These are phyloP conservation scores for Drosophila ananassae DNA, from an alignment of 1,140 invertebrate species.

Conservation along the genomic window DNA sequence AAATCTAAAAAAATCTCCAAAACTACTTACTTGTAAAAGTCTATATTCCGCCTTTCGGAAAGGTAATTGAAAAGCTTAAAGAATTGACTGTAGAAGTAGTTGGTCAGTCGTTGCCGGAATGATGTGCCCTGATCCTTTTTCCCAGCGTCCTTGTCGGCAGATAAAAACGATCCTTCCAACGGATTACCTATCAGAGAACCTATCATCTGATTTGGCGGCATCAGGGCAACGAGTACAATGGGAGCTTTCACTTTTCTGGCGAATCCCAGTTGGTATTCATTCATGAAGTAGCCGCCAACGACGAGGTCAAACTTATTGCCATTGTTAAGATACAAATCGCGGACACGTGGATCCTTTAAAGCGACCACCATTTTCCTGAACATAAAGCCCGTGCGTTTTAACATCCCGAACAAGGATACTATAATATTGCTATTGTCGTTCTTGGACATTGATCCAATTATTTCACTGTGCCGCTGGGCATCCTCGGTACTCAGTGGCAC, in stretches of 20 bases:
- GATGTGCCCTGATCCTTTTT: constrained; percentile 16
- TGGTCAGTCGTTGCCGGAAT: constrained; percentile 17
- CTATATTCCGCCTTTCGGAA: neutral
- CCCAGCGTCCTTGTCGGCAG: constrained; percentile 9
- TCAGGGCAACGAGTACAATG: constrained; percentile 9
- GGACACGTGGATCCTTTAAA: constrained; percentile 31
- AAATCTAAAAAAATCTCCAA: neutral
- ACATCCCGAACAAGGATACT: constrained; percentile 4
- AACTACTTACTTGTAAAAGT: constrained; percentile 8
- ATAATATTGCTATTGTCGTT: constrained; percentile 11
- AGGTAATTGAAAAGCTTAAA: constrained; percentile 1
- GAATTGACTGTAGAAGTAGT: neutral
- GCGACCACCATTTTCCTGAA: constrained; percentile 27
- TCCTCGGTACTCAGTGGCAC: constrained; percentile 30
- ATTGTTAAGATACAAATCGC: constrained; percentile 23
- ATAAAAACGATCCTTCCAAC: constrained; percentile 36
- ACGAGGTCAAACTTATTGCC: constrained; percentile 52
- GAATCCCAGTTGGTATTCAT: constrained; percentile 43
- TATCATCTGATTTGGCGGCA: constrained; percentile 7
- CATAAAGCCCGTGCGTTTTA: constrained; percentile 6
- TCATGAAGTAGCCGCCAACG: constrained; percentile 38
- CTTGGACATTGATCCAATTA: constrained; percentile 25
- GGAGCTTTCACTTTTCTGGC: constrained; percentile 47
- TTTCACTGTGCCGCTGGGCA: neutral
- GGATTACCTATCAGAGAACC: constrained; percentile 41